A percentile compares a stretch with the other conserved stretches of the same genome.
Conservation (phyloP, 2,113 vertebrate genomes). For the Laticauda colubrina region DNA sequence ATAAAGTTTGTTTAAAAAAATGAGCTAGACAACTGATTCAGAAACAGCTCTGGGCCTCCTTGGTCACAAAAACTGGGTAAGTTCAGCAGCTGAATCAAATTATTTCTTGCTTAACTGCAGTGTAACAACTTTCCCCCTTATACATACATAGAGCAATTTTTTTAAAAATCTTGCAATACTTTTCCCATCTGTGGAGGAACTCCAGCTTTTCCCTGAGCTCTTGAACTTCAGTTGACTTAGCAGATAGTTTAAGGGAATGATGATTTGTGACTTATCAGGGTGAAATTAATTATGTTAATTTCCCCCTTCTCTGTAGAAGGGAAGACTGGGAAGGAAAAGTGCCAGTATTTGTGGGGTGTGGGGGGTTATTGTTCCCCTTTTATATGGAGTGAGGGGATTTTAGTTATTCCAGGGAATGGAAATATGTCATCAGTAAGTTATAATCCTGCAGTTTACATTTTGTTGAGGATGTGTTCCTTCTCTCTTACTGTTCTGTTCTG, state of each 20-base stretch:
- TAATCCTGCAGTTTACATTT: neutral
- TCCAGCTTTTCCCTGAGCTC: neutral
- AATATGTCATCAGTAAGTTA: neutral
- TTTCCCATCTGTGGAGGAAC: neutral
- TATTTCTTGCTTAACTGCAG: neutral
- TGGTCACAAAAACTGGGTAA: neutral
- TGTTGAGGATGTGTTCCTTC: neutral
- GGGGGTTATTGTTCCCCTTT: neutral
- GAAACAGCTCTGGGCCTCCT: neutral
- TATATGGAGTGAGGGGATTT: neutral
- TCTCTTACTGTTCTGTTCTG: neutral
- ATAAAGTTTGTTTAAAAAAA: neutral
- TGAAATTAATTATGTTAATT: neutral
- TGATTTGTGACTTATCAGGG: neutral
- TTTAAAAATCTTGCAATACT: neutral
- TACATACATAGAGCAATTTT: neutral
- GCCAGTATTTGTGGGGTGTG: neutral
- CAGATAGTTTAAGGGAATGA: neutral
- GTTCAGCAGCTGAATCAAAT: neutral
- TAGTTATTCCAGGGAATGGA: neutral
- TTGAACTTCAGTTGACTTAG: neutral
- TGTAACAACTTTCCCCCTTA: neutral
- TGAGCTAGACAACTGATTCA: neutral
- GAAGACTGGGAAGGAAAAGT: neutral
- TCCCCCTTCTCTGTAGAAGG: neutral